Base-by-base conservation (phyloP, 2,113 vertebrate species). In the Apeltes quadracus region DNA sequence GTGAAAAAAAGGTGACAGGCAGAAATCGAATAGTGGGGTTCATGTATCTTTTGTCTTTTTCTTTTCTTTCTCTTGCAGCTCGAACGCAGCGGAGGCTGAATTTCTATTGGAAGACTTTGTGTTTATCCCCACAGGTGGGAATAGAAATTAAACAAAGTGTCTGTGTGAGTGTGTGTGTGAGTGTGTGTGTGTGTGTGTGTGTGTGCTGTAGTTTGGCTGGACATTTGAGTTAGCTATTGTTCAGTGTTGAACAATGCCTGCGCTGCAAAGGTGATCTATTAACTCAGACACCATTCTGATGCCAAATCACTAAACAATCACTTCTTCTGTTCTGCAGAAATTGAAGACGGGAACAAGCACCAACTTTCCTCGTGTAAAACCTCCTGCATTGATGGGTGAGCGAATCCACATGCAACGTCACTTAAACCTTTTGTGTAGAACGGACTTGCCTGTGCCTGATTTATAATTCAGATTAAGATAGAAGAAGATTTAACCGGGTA, bases 21-120 rank as follows among this genome's bases (percentile, higher is more conserved):
- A 56, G 15, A 16, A 41, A 62, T 48, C 20, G 53, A 38, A 67
- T 20, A 22, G 7, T 51, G 0, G 1, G 54, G 34, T 36, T 81
- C 41, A 54, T 71, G 23, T 27, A 3, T 32, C 1, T 50, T 14
- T 62, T 38, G 23, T 58, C 20, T 27, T 74, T 75, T 44, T 73
- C 72, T 74, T 75, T 44, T 73, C 72, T 61, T 64, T 76, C 32
- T 79, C 27, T 69, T 34, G 3, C 22, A 93, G 91, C 67, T n/a
- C 59, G 20, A 89, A 91, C n/a, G 64, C 58, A 46, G 53, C 44
- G 1, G 87, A 90, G 41, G 78, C 62, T 2, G 90, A 91, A 32
- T 81, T 67, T 51, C 20, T 89, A 0, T 36, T 77, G 13, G 90
- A 88, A 0, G 92, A 93, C 79, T 93, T 82, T 81, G 90, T 90